Evolutionary conservation across 2,888 invertebrate species (phyloP), one percentile per base, ranked within the genome.

Genomic region (Petrolisthes cinctipes): DNA sequence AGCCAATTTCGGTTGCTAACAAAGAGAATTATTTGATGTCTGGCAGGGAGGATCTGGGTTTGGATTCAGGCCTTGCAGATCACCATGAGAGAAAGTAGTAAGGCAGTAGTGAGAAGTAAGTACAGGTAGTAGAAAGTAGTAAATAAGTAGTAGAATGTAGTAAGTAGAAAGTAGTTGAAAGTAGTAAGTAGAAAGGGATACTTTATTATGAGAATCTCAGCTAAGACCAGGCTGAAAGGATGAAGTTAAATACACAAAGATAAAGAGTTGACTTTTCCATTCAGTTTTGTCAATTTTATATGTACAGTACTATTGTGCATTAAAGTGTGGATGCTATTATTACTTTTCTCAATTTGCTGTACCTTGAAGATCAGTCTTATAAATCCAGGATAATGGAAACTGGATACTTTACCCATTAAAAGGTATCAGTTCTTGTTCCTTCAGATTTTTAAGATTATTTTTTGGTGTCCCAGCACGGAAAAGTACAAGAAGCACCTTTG

Each of bases 11-110:
- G 37, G 17, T 75, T n/a, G 83, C 66, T 37, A 88, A 81, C 68
- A 84, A 88, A 53, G 87, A 88, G 54, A 88, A 84, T 66, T 20
- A 11, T 66, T 71, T 66, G 51, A 51, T 83, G 20, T 75, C 80
- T 53, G 71, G 37, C 5, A 14, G 75, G 57, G 75, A 75, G 7
- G 87, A 80, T 75, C 54, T 75, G 23, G 76, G 61, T 51, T 80
- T 84, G 81, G 87, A 88, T 20, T 75, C 87, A 54, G 9, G 73
- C 23, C 54, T 84, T 17, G 57, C 87, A 20, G 87, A 87, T 5
- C 51, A 80, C 53, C 84, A 51, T 51, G 87, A 84, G 53, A 88
- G 80, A 81, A 88, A 80, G 83, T 71, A 87, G n/a, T 57, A 61
- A 71, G 71, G 71, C 37, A 3, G 14, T 71, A 7, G 6, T n/a